These are phyloP conservation scores for Mormyrus iriodes DNA, from an alignment of 2,113 vertebrate species.

Conservation along the genomic window DNA sequence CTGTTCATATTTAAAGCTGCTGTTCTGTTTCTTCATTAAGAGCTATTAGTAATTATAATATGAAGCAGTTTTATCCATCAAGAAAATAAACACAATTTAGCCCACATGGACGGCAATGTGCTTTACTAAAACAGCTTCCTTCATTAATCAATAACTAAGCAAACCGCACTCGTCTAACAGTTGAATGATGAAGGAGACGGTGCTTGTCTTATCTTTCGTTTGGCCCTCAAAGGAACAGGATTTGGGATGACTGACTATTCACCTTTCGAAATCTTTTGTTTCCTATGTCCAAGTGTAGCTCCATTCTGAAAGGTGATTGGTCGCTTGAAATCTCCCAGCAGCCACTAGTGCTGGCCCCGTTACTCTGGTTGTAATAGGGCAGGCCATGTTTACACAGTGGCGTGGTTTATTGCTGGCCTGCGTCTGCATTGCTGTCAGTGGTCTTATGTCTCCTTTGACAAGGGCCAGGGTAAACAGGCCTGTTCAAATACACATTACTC, in stretches of 20 bases:
- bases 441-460: slow-evolving; percentile 24
- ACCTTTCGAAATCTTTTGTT: slow-evolving; percentile 13
- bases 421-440: slow-evolving; percentile 15
- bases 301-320: slow-evolving; percentile 2
- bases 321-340: slow-evolving; percentile 6
- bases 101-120: not conserved
- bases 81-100: not conserved
- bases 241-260: slow-evolving; percentile 1
- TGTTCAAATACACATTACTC: slow-evolving; percentile 27
- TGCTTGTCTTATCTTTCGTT: not conserved
- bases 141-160: slow-evolving; percentile 15
- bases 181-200: not conserved
- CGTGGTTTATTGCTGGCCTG: slow-evolving; percentile 15
- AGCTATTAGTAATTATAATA: not conserved
- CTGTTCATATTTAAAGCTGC: not conserved
- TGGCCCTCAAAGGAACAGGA: not conserved
- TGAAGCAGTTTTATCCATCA: not conserved
- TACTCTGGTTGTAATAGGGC: slow-evolving; percentile 16
- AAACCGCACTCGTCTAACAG: not conserved
- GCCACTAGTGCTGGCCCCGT: not conserved
- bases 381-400: slow-evolving; percentile 21
- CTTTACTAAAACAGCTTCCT: not conserved
- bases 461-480: slow-evolving; percentile 25
- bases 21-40: too few relatives aligned
- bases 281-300: slow-evolving; percentile 12